Evolutionary conservation across 92 coral and sea anemone genomes (phyloP), one percentile per base, ranked within the genome.

Genomic region (Porites divaricata): DNA sequence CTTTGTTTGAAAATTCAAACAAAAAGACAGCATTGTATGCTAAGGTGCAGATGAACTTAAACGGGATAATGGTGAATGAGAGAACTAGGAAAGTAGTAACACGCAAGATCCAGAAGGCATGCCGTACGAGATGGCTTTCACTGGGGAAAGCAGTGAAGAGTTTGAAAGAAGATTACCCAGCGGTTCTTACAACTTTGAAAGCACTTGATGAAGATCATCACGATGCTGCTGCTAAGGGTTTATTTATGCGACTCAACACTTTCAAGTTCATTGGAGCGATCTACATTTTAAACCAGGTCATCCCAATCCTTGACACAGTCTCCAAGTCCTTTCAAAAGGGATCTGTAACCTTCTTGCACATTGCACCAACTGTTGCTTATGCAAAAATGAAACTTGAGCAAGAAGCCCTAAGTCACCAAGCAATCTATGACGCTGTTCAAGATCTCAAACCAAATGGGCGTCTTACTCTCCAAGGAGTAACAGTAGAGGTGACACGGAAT

Each of bases 281-380:
- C 77, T 82, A 82, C 72, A 82, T 82, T 10, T 82, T 82, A 26
- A 72, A 72, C 79, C 66, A 76, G 63, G 26, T 72, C 54, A 82
- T 72, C 77, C 86, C 79, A 72, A 82, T 82, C 77, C 77, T 51
- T 4, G 61, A 71, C 51, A 10, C 72, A 67, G 76, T 51, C 15
- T 80, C 85, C 76, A 80, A 80, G 67, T 21, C 86, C 51, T 82
- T 82, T 76, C 86, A 82, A 72, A 82, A 82, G 41, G 86, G 86
- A 67, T 71, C 86, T 21, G 21, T 82, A 25, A 82, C 86, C 76
- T 82, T 82, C 59, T 82, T 62, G 17, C 86, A 82, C 79, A 82
- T 82, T 28, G 86, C 86, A 57, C 79, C 86, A 72, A 83, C 59
- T 59, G 45, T 73, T 8, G 87, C 73, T 25, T 83, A 83, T 83